phyloP scores from a whole-genome alignment of 2,888 invertebrate genomes.

The Ceriagrion tenellum region DNA sequence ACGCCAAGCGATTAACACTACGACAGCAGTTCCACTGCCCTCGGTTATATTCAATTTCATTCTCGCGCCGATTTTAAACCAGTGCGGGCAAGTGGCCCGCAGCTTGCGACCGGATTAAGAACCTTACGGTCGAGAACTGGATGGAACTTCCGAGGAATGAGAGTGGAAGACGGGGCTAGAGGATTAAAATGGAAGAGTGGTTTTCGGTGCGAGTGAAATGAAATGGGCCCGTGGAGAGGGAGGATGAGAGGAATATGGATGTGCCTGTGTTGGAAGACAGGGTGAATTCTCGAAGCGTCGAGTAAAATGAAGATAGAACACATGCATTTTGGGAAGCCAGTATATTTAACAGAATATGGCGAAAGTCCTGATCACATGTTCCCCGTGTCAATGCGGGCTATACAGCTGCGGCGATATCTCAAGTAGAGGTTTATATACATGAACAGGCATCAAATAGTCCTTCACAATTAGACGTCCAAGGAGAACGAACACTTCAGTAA shows the following conservation, averaged over 20 bases:
- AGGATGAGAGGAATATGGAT: not conserved
- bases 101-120: not conserved
- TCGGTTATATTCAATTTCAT: not conserved
- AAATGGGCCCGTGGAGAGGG: constrained; percentile 5
- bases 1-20: not conserved
- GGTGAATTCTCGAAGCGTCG: too few species aligned
- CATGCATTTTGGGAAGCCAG: too few species aligned
- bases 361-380: too few species aligned
- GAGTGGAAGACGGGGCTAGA: not conserved
- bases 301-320: too few species aligned
- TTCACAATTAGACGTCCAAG: too few species aligned
- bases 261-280: too few species aligned
- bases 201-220: constrained; percentile 13
- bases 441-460: too few species aligned
- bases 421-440: too few species aligned
- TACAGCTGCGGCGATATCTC: too few species aligned
- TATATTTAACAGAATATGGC: too few species aligned
- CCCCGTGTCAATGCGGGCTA: too few species aligned
- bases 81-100: not conserved
- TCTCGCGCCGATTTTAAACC: not conserved
- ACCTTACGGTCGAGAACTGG: not conserved
- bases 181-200: not conserved
- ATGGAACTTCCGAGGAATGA: not conserved
- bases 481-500: too few species aligned
- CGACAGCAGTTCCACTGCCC: not conserved